Base-by-base conservation (phyloP, 1,140 invertebrate genomes). In the Cotesia glomerata region DNA sequence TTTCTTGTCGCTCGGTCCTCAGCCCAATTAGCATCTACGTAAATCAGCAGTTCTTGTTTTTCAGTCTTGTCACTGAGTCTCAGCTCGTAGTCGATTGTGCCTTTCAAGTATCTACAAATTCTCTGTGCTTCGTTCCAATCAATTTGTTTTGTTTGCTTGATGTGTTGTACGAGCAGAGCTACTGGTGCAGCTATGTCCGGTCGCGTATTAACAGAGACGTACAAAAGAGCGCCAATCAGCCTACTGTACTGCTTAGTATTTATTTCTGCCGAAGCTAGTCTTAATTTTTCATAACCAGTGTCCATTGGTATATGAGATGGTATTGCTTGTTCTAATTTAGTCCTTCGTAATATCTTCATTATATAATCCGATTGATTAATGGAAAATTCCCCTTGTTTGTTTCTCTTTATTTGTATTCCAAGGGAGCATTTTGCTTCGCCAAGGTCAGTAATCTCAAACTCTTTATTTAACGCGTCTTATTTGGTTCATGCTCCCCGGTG, bases 61-160 rank as follows among this genome's bases (percentile, higher is more conserved):
- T 45, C 5, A 2, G 7, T 2, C 11, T 45, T 2, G 5, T 45
- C 1, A 45, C 14, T 62, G n/a, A 72, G 14, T 34, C 71, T 71
- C 18, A 36, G 78, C 45, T 34, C 76, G 7, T 58, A 54, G 59
- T 79, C 35, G 0, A 13, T 61, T 8, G 85, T 86, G 39, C 77
- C 79, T 68, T 81, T 79, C 3, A 87, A 58, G 54, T 85, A 85
- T 13, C 77, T 54, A 3, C 84, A 69, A 0, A 86, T 74, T 5
- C 75, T 52, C 65, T 84, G 80, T 4, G 74, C 75, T 16, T 75
- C 76, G 56, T 18, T 56, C 80, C 79, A 81, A 67, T 83, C 78
- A 4, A 18, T 8, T 72, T 61, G 35, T n/a, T 51, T 52, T 34
- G 56, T 78, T 16, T 68, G 64, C 11, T 67, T 66, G 7, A 66